phyloP scores from a whole-genome alignment of 64 coral and sea anemone genomes.

The Acropora yongei region DNA sequence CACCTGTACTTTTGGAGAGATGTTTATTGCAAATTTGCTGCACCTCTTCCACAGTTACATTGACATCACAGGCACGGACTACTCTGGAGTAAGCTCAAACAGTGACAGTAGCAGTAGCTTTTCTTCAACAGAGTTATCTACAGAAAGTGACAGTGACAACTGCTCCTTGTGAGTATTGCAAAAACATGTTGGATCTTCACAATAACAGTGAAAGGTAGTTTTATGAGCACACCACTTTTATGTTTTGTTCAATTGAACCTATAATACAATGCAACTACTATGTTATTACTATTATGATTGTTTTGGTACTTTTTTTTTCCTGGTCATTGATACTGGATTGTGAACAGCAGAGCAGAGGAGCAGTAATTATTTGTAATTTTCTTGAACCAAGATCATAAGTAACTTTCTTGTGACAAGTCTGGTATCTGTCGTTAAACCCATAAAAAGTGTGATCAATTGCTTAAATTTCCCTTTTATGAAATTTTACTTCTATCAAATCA shows the following conservation, averaged over 20 bases:
- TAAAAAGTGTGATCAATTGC: no score
- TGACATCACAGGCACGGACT: not conserved
- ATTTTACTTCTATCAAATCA: slow-evolving; percentile 11
- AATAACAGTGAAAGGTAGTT: not conserved
- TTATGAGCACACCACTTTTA: not conserved
- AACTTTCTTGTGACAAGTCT: not conserved
- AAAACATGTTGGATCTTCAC: not conserved
- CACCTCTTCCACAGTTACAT: not conserved
- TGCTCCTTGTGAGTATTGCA: not conserved
- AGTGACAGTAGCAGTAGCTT: not conserved
- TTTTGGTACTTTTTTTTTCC: not conserved
- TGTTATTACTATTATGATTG: slow-evolving; percentile 10
- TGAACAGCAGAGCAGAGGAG: not conserved
- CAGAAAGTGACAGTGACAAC: no score
- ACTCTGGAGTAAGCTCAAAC: not conserved
- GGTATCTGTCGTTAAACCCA: not conserved
- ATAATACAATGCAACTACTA: slow-evolving; percentile 4
- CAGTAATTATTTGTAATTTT: not conserved
- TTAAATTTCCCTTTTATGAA: not conserved
- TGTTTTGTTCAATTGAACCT: not conserved
- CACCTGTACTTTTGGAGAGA: not conserved
- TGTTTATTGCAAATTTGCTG: not conserved
- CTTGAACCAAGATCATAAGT: slow-evolving; percentile 1
- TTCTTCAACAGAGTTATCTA: not conserved
- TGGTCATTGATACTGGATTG: not conserved